Percentiles rank a stretch among this genome's conserved stretches.
phyloP scores from a whole-genome alignment of 2,888 invertebrate species.

The Noctuana brunneofusca region DNA sequence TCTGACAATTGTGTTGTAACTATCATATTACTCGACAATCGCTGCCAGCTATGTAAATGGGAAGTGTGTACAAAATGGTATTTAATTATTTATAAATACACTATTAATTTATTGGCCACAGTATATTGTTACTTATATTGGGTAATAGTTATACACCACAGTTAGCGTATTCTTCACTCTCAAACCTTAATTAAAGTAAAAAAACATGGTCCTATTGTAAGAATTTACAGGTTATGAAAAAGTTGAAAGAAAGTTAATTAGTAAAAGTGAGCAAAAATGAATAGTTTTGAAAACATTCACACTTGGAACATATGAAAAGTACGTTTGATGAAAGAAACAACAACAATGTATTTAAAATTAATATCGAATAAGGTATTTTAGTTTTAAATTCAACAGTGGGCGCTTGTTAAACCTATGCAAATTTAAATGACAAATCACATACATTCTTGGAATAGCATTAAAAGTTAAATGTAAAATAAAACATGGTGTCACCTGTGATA shows the following conservation, averaged over 20 bases:
- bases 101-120: conserved; percentile 79
- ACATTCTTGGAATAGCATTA: conserved; percentile 76
- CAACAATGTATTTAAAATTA: conserved; percentile 38
- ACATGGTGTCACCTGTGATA: conserved; percentile 69
- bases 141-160: conserved; percentile 63
- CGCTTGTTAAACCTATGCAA: conserved; percentile 66
- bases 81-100: conserved; percentile 73
- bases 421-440: conserved; percentile 74
- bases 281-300: conserved; percentile 47
- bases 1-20: conserved; percentile 78
- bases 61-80: conserved; percentile 81
- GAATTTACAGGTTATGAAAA: conserved; percentile 45
- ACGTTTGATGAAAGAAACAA: conserved; percentile 42
- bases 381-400: conserved; percentile 58
- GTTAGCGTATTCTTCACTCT: conserved; percentile 42
- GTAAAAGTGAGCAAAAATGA: conserved; percentile 60
- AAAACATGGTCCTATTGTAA: conserved; percentile 36
- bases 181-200: conserved; percentile 38
- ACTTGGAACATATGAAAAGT: conserved; percentile 40
- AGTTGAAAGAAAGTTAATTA: conserved; percentile 43
- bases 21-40: conserved; percentile 74
- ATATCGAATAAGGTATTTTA: conserved; percentile 60
- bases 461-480: conserved; percentile 59
- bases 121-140: conserved; percentile 71
- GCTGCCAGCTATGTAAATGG: conserved; percentile 75